phyloP scores from a whole-genome alignment of 2,888 invertebrate species.

The Campoplex nolae region DNA sequence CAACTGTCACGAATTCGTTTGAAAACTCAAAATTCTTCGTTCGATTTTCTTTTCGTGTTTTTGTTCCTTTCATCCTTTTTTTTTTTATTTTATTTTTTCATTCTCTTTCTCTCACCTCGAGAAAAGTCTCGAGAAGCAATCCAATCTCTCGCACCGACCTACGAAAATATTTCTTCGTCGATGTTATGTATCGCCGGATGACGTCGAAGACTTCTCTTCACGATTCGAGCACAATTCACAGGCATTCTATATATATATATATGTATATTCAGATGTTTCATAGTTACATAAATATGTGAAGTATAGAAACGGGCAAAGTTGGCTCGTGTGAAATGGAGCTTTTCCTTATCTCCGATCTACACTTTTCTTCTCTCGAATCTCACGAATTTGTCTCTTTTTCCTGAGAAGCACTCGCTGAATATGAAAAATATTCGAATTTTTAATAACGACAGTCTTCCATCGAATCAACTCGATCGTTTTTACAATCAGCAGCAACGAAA shows the following conservation, averaged over 20 bases:
- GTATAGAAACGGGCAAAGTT: background rate
- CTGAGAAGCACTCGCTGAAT: slow-evolving; percentile 35
- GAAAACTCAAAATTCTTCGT: slow-evolving; percentile 17
- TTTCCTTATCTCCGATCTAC: background rate
- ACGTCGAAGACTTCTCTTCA: slow-evolving; percentile 35
- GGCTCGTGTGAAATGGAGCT: slow-evolving; percentile 23
- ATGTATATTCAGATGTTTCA: slow-evolving; percentile 3
- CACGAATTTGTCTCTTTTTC: slow-evolving; percentile 35
- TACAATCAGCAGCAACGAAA: background rate
- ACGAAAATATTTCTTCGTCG: slow-evolving; percentile 51
- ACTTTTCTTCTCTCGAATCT: slow-evolving; percentile 21
- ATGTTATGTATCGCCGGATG: slow-evolving; percentile 32
- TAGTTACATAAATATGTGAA: slow-evolving; percentile 19
- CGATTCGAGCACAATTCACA: slow-evolving; percentile 47
- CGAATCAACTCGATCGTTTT: background rate
- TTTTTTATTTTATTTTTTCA: background rate
- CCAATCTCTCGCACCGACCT: slow-evolving; percentile 52
- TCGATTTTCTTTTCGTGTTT: background rate
- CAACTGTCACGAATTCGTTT: background rate
- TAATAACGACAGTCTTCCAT: background rate
- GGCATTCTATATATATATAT: slow-evolving; percentile 4
- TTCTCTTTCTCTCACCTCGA: slow-evolving; percentile 8
- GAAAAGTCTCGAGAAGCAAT: slow-evolving; percentile 44
- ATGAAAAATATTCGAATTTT: background rate
- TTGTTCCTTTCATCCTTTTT: background rate